phyloP scores from a whole-genome alignment of 23 tunicate species.

The Phallusia fumigata region DNA sequence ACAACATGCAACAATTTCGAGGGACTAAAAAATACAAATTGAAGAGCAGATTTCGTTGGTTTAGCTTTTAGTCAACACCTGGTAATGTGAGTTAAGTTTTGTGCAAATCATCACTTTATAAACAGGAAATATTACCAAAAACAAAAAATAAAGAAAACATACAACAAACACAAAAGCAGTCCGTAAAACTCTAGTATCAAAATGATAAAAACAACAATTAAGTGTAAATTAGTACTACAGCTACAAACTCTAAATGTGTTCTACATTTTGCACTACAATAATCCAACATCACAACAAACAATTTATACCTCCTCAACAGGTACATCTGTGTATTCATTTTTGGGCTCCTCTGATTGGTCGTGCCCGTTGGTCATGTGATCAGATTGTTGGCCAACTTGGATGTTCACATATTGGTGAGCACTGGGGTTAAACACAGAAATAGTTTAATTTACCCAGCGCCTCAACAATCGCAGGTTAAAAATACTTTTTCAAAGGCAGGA shows the following conservation, averaged over 20 bases:
- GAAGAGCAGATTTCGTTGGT: neutral
- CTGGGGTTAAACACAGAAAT: neutral
- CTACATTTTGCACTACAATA: too few relatives aligned
- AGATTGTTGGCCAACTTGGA: constrained; percentile 23
- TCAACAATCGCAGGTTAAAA: too few relatives aligned
- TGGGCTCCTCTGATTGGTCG: neutral
- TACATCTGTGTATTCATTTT: neutral
- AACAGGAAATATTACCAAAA: neutral
- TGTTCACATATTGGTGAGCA: constrained; percentile 35
- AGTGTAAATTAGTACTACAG: too few relatives aligned
- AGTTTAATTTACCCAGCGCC: too few relatives aligned
- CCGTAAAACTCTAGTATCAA: too few relatives aligned
- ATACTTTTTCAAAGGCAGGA: too few relatives aligned
- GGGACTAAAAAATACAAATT: neutral
- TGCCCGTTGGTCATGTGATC: constrained; percentile 15
- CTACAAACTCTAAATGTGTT: too few relatives aligned
- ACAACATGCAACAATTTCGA: neutral
- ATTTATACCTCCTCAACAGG: neutral
- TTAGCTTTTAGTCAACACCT: neutral
- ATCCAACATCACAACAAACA: neutral
- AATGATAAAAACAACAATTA: too few relatives aligned
- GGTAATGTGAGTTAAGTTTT: neutral
- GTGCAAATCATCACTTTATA: neutral
- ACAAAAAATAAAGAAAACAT: neutral
- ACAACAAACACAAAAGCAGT: neutral